These are phyloP conservation scores for Anguilla rostrata DNA, from an alignment of 2,113 vertebrate species.

Conservation along the genomic window DNA sequence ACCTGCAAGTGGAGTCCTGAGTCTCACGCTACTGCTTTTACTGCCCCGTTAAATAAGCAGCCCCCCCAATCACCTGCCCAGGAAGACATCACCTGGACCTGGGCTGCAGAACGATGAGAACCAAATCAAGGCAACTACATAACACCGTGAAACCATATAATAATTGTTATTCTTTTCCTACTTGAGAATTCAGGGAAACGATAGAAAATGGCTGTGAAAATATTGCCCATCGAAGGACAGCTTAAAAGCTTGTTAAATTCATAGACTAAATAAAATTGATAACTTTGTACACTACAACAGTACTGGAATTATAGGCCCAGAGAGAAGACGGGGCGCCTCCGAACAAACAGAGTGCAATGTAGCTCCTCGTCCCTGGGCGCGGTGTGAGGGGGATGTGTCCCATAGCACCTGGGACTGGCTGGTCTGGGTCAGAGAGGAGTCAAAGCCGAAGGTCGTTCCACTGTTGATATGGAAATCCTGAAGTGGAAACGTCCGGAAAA, in stretches of 20 bases:
- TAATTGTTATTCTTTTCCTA: neutral
- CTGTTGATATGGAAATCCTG: conserved; percentile 48
- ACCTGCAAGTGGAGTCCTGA: neutral
- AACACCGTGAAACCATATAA: conserved; percentile 4
- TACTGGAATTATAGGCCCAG: conserved; percentile 32
- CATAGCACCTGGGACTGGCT: conserved; percentile 37
- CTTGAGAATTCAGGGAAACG: neutral
- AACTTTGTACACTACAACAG: conserved; percentile 33
- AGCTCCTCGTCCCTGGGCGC: conserved; percentile 20
- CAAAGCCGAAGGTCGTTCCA: conserved; percentile 36
- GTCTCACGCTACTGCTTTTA: neutral
- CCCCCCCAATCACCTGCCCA: neutral
- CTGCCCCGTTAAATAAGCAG: neutral
- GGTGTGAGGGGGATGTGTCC: conserved; percentile 24
- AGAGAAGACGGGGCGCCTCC: neutral
- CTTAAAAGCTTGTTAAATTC: neutral
- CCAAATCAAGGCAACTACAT: neutral
- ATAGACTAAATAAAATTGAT: conserved; percentile 52
- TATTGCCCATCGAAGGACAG: neutral
- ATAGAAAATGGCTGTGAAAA: neutral
- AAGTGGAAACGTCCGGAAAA: conserved; percentile 42
- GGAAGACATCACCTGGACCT: neutral
- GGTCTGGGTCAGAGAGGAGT: conserved; percentile 33
- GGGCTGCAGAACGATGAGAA: neutral
- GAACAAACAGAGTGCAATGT: conserved; percentile 20